These are phyloP conservation scores for Allobates femoralis DNA, from an alignment of 2,797 vertebrate species.

Conservation along the genomic window DNA sequence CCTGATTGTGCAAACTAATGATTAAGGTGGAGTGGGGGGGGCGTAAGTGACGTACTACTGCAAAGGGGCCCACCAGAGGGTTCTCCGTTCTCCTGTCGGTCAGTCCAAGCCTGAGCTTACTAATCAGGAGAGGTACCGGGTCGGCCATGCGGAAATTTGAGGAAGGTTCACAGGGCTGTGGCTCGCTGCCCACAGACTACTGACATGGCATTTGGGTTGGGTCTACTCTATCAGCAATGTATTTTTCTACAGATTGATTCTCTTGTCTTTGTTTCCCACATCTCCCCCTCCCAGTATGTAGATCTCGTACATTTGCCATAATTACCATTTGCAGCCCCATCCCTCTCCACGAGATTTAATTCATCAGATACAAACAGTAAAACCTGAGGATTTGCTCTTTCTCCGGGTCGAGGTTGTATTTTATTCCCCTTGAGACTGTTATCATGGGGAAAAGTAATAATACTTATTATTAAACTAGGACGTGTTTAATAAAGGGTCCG, in stretches of 20 bases:
- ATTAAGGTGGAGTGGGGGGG: too few relatives aligned
- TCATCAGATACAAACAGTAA: neutral
- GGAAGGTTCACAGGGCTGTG: too few relatives aligned
- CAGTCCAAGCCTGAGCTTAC: too few relatives aligned
- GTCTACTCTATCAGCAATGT: too few relatives aligned
- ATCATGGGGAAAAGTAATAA: slow-evolving; percentile 68
- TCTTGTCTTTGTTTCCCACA: neutral
- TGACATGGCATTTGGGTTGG: neutral
- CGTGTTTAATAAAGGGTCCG: slow-evolving; percentile 67
- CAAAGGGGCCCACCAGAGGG: too few relatives aligned
- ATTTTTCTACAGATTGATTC: neutral
- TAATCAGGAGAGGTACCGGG: too few relatives aligned
- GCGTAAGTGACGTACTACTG: too few relatives aligned
- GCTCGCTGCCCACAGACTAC: neutral
- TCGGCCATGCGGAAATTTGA: too few relatives aligned
- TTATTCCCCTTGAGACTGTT: slow-evolving; percentile 47
- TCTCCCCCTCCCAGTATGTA: neutral
- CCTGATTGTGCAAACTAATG: too few relatives aligned
- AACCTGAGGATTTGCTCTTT: slow-evolving; percentile 33
- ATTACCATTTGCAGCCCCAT: neutral
- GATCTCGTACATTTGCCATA: neutral
- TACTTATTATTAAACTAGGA: slow-evolving; percentile 69
- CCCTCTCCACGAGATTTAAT: slow-evolving; percentile 14
- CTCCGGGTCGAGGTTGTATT: slow-evolving; percentile 58
- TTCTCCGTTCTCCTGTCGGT: too few relatives aligned